Percentiles rank a stretch among this genome's conserved stretches.
Evolutionary conservation across 2,113 vertebrate species (phyloP).

Genomic region (Aythya baeri): DNA sequence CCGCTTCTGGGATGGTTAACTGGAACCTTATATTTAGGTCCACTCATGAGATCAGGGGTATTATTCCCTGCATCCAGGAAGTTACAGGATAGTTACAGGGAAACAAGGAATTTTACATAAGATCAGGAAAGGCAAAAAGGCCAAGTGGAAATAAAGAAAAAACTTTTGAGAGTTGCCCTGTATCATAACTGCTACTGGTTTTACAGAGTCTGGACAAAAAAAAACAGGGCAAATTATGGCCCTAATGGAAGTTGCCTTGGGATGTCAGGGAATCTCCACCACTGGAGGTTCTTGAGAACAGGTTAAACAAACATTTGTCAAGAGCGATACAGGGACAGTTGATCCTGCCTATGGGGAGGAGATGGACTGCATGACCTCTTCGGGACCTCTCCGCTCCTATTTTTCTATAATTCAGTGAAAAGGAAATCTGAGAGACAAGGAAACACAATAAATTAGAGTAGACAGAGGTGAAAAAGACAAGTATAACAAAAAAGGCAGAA

Average conservation of each 20-base stretch:
- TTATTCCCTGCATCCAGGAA: not conserved
- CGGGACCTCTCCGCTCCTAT: conserved; percentile 6
- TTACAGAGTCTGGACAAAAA: not conserved
- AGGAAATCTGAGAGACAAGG: not conserved
- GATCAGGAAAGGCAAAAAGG: not conserved
- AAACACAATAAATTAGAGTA: conserved; percentile 40
- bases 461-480: conserved; percentile 32
- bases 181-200: not conserved
- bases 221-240: not conserved
- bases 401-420: conserved; percentile 28
- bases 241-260: not conserved
- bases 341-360: conserved; percentile 18
- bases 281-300: conserved; percentile 30
- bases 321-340: conserved; percentile 20
- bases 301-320: conserved; percentile 47
- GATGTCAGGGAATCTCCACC: conserved; percentile 10
- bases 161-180: not conserved
- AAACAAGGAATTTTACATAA: not conserved
- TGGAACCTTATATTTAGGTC: not conserved
- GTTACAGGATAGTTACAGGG: not conserved
- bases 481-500: conserved; percentile 23
- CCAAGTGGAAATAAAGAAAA: not conserved
- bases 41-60: not conserved
- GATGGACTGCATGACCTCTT: not conserved
- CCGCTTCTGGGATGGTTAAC: not conserved